Evolutionary conservation across 2,113 vertebrate genomes (phyloP), one percentile per base, ranked within the genome.

Genomic region (Pontoporia blainvillei): DNA sequence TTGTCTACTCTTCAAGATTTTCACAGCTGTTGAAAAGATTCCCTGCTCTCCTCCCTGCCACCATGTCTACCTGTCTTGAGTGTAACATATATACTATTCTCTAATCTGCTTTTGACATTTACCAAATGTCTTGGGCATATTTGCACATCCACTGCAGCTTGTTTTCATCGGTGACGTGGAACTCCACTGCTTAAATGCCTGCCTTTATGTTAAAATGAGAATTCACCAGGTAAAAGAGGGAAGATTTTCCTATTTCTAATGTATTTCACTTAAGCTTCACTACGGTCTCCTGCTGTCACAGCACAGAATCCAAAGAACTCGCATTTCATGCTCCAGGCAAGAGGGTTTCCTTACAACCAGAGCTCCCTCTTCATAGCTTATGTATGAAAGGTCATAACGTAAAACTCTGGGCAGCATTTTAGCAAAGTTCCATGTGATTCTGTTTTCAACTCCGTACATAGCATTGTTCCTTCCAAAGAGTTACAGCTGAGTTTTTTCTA

Each of bases 251-350:
- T 46, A 27, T 39, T 64, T 85, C 52, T 57, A 39, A 21, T 10
- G 4, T 31, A 62, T 44, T 69, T 31, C 41, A 57, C 14, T 36
- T 39, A 21, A 82, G 27, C 11, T n/a, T 86, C 49, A 14, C n/a
- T n/a, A 8, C 7, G 61, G 18, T 4, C 13, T 4, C 5, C 52
- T 36, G 29, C 6, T 49, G 25, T 21, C 29, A 61, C 14, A 73
- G 18, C 2, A 8, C 0, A 7, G 27, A 8, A 36, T 2, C 10
- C 59, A 12, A 34, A 46, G 17, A 44, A 12, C 41, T 6, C 18
- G 4, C 21, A 17, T 14, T n/a, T 62, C 86, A 54, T 1, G 6
- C 11, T 57, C 29, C 41, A 8, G 8, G 78, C 25, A 23, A 39
- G 72, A 52, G 67, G 52, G 5, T 69, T 57, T 2, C 23, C 2